These are phyloP conservation scores for Leuciscus idus DNA, from an alignment of 2,113 vertebrate species.

Conservation along the genomic window DNA sequence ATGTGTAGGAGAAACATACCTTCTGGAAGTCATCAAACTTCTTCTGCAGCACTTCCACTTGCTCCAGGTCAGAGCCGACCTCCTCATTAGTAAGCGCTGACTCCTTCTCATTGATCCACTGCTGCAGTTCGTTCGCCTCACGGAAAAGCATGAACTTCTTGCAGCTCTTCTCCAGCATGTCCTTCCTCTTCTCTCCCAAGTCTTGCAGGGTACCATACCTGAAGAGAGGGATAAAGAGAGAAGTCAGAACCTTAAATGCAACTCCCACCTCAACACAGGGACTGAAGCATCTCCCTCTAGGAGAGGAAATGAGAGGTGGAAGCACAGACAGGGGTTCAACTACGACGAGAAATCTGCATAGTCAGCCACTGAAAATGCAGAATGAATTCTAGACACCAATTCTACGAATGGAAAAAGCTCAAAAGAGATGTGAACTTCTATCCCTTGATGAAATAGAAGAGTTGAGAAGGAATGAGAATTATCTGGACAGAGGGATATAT, in stretches of 20 bases:
- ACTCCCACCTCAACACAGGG: not conserved
- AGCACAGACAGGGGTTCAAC: not conserved
- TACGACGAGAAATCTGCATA: not conserved
- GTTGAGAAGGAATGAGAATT: not conserved
- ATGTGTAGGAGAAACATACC: slow-evolving; percentile 68
- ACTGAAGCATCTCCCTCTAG: not conserved
- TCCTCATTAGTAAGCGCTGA: slow-evolving; percentile 89
- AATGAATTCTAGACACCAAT: slow-evolving; percentile 20
- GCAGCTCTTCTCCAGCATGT: slow-evolving; percentile 98
- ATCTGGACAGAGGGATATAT: slow-evolving; percentile 11
- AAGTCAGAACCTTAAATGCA: not conserved
- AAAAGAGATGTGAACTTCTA: slow-evolving; percentile 63
- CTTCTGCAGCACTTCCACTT: slow-evolving; percentile 98
- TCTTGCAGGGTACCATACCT: slow-evolving; percentile 93
- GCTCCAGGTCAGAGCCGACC: slow-evolving; percentile 94
- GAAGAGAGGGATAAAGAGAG: not conserved
- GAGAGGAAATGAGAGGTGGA: not conserved
- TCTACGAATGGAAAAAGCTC: slow-evolving; percentile 4
- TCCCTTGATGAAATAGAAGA: slow-evolving; percentile 68
- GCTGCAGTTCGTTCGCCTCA: slow-evolving; percentile 93
- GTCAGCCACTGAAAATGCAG: not conserved
- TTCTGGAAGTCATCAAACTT: slow-evolving; percentile 99
- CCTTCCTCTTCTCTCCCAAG: slow-evolving; percentile 92
- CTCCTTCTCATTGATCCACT: slow-evolving; percentile 99
- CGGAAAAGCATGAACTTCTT: slow-evolving; percentile 99